phyloP scores from a whole-genome alignment of 2,888 invertebrate genomes.

The Chrysolina oricalcia region DNA sequence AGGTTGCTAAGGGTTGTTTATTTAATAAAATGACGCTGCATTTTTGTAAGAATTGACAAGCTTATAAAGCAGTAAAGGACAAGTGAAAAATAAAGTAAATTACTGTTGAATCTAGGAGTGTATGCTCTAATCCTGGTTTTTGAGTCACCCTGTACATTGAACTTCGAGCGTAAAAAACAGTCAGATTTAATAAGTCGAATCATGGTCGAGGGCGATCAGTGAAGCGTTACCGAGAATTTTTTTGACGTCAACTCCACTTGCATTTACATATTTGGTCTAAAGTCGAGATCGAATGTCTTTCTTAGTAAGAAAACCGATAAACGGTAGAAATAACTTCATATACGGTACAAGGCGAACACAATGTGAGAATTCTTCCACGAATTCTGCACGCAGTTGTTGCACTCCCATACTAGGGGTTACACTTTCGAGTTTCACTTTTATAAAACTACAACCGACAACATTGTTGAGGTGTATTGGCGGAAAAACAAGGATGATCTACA shows the following conservation, averaged over 20 bases:
- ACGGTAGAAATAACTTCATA: constrained; percentile 51
- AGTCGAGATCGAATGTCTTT: constrained; percentile 52
- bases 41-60: no score
- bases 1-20: no score
- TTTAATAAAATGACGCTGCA: no score
- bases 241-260: constrained; percentile 25
- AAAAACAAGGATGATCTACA: constrained; percentile 50
- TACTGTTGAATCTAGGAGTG: no score
- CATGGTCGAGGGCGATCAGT: constrained; percentile 1
- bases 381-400: constrained; percentile 46
- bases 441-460: constrained; percentile 42
- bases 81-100: no score
- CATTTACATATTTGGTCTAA: constrained; percentile 45
- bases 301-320: constrained; percentile 42
- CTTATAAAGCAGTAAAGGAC: no score
- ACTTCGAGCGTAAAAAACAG: constrained; percentile 5
- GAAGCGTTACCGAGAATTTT: constrained; percentile 20
- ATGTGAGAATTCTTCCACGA: constrained; percentile 56
- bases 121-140: background rate
- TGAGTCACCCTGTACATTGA: constrained; percentile 4
- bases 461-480: constrained; percentile 31
- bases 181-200: constrained; percentile 2
- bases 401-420: constrained; percentile 55
- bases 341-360: constrained; percentile 44
- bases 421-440: constrained; percentile 56